Evolutionary conservation across 2,797 vertebrate genomes (phyloP).

Genomic region (Eulemur mongoz): DNA sequence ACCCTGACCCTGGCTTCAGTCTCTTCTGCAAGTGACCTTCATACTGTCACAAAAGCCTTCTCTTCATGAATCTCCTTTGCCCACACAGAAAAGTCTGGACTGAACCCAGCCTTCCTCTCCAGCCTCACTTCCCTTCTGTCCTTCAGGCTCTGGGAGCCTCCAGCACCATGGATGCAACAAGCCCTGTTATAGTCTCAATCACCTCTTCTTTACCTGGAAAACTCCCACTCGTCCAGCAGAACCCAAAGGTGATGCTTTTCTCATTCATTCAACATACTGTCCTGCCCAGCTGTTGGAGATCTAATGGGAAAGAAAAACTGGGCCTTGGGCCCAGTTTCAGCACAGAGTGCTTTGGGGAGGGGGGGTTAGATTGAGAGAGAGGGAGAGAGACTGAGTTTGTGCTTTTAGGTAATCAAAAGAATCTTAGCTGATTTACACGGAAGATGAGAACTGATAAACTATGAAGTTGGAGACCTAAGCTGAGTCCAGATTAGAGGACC

Average conservation of each 20-base stretch:
- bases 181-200: neutral
- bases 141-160: neutral
- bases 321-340: neutral
- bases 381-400: neutral
- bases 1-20: neutral
- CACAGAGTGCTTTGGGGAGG: neutral
- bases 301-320: neutral
- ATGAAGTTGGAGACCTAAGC: neutral
- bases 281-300: neutral
- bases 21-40: neutral
- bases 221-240: neutral
- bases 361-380: neutral
- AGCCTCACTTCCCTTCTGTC: neutral
- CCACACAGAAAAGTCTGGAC: neutral
- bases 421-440: neutral
- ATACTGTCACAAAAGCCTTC: neutral
- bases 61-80: neutral
- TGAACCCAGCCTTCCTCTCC: neutral
- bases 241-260: neutral
- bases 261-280: neutral
- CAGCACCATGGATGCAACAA: neutral
- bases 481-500: neutral
- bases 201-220: constrained; percentile 8
- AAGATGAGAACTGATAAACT: neutral
- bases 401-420: neutral